Percentiles rank a stretch among this genome's conserved stretches.
These are phyloP conservation scores for Bovichtus variegatus DNA, from an alignment of 2,797 vertebrate genomes.

Conservation along the genomic window DNA sequence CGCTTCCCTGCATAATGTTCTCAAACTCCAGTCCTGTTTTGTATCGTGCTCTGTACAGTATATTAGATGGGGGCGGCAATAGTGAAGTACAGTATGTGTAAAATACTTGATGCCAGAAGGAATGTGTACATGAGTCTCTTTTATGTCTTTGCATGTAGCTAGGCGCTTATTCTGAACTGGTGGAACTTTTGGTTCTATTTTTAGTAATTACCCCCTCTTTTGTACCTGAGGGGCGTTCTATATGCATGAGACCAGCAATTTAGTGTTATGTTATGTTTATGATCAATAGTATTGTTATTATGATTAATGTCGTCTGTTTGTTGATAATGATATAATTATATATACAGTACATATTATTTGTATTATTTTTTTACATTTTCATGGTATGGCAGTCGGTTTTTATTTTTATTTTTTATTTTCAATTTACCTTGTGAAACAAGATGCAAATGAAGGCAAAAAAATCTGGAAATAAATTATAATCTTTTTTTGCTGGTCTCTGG, in stretches of 20 bases:
- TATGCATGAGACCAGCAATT: conserved; percentile 88
- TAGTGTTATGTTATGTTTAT: conserved; percentile 86
- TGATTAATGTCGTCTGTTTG: conserved; percentile 88
- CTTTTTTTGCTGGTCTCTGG: conserved; percentile 81
- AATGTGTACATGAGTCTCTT: conserved; percentile 87
- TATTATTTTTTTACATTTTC: conserved; percentile 93
- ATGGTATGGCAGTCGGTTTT: conserved; percentile 88
- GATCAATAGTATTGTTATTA: conserved; percentile 86
- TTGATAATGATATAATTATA: conserved; percentile 91
- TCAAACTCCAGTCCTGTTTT: conserved; percentile 76
- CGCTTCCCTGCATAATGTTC: conserved; percentile 70
- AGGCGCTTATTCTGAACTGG: conserved; percentile 85
- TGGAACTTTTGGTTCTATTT: conserved; percentile 86
- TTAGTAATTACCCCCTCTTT: conserved; percentile 84
- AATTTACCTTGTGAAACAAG: conserved; percentile 87
- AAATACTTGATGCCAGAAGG: conserved; percentile 85
- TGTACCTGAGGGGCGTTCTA: conserved; percentile 81
- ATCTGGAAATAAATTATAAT: conserved; percentile 89
- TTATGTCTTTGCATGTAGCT: conserved; percentile 91
- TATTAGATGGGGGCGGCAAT: conserved; percentile 73
- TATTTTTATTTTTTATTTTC: conserved; percentile 82
- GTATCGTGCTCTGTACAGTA: conserved; percentile 84
- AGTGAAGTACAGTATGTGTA: conserved; percentile 83
- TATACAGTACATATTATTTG: conserved; percentile 91
- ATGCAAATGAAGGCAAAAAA: conserved; percentile 86